phyloP scores from a whole-genome alignment of 2,888 invertebrate genomes.

The Chloromyia formosa region DNA sequence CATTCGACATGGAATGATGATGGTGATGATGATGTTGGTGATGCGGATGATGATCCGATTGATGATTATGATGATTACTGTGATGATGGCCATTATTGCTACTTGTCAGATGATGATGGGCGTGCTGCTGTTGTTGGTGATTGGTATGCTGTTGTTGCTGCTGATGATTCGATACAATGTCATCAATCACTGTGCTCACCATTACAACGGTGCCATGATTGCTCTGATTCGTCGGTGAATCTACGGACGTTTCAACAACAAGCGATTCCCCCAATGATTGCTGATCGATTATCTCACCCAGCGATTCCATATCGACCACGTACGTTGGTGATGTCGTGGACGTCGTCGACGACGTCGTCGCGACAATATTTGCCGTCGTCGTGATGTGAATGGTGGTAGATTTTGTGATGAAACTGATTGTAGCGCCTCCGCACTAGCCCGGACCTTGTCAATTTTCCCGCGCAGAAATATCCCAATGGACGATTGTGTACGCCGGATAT shows the following conservation, averaged over 20 bases:
- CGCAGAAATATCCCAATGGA: no score
- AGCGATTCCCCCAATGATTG: slow-evolving; percentile 66
- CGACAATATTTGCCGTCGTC: no score
- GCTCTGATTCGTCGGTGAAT: slow-evolving; percentile 60
- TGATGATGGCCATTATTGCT: slow-evolving; percentile 52
- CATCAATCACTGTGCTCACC: slow-evolving; percentile 59
- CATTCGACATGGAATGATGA: slow-evolving; percentile 41
- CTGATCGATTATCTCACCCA: slow-evolving; percentile 70
- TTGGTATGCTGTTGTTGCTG: slow-evolving; percentile 53
- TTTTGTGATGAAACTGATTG: no score
- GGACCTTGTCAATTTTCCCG: no score
- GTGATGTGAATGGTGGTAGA: no score
- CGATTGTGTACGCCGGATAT: no score
- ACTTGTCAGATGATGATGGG: slow-evolving; percentile 51
- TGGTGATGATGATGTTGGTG: slow-evolving; percentile 45
- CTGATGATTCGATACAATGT: slow-evolving; percentile 53
- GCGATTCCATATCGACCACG: slow-evolving; percentile 65
- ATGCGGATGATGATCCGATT: slow-evolving; percentile 32
- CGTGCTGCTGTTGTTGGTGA: slow-evolving; percentile 51
- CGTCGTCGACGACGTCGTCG: no score
- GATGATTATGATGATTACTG: slow-evolving; percentile 46
- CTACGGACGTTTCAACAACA: slow-evolving; percentile 64
- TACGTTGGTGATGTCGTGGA: no score
- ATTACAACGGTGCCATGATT: slow-evolving; percentile 61
- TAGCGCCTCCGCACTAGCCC: no score